Evolutionary conservation across 2,888 invertebrate species (phyloP), one percentile per base, ranked within the genome.

Genomic region (Platycnemis pennipes): DNA sequence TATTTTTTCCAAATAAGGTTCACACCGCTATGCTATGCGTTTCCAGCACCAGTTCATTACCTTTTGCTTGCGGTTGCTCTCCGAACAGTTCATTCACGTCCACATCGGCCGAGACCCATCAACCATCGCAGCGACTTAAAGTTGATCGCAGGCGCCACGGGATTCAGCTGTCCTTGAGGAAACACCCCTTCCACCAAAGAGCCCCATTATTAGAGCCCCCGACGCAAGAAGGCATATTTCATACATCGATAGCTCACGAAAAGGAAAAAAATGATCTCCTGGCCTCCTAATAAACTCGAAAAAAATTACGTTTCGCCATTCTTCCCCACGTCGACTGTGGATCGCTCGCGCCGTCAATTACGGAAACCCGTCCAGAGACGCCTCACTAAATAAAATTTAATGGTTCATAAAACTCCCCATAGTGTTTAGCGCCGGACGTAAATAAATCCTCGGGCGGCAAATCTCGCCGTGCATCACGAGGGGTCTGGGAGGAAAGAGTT

Each of bases 301-400:
- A 63, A 26, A n/a, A 63, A 53, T 53, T 26, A 63, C 63, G 63
- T n/a, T 63, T 5, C 5, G 63, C 63, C 63, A 63, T 63, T 63
- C 22, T 26, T 63, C 26, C n/a, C 63, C 19, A 5, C 26, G 19
- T 63, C 63, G 19, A 26, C 63, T 26, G 26, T 63, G n/a, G 22
- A 63, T 26, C 63, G 63, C 63, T 63, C 22, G 63, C 63, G 63
- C 19, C 63, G 63, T 63, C 63, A 63, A 63, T 63, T 63, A 63
- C 63, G 63, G 63, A 63, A 63, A 63, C 63, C 63, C 63, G 63
- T 63, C 63, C 5, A 5, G 63, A 63, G 26, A n/a, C n/a, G n/a
- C 63, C 63, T 63, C 77, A 77, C 13, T 77, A 77, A 77, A 77
- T 77, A 77, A 77, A 77, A 37, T 77, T 77, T 77, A 77, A 77